Evolutionary conservation across 2,888 invertebrate genomes (phyloP).

Genomic region (Magallana nippona): DNA sequence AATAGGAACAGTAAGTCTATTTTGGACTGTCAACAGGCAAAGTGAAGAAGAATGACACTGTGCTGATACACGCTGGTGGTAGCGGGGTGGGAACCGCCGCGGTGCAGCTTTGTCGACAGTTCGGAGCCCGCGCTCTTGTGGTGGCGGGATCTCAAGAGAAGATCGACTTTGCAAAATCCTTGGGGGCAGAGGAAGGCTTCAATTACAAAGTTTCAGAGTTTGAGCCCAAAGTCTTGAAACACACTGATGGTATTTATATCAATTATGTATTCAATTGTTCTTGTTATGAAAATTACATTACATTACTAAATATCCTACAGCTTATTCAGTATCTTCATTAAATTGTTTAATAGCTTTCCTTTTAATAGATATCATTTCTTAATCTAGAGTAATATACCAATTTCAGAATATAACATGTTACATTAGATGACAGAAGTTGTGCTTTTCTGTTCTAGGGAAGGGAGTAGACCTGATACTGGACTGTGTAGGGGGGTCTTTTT

Average conservation of each 20-base stretch:
- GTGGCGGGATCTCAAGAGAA: conserved; percentile 79
- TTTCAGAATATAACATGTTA: too few relatives aligned
- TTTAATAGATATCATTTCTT: too few relatives aligned
- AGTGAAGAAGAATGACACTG: conserved; percentile 71
- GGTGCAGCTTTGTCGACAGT: conserved; percentile 74
- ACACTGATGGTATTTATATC: conserved; percentile 70
- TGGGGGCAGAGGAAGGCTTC: conserved; percentile 77
- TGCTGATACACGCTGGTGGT: conserved; percentile 80
- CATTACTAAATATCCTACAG: too few relatives aligned
- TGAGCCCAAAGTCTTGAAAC: conserved; percentile 69
- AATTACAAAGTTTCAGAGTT: conserved; percentile 79
- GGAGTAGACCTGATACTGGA: conserved; percentile 80
- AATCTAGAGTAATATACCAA: too few relatives aligned
- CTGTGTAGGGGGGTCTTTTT: conserved; percentile 79
- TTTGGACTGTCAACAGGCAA: conserved; percentile 64
- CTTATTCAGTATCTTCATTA: too few relatives aligned
- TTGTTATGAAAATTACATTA: not conserved
- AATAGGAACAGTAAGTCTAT: too few relatives aligned
- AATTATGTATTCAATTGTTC: not conserved
- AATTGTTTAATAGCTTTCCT: too few relatives aligned
- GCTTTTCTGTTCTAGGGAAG: conserved; percentile 61
- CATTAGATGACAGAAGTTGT: not conserved
- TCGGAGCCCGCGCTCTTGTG: conserved; percentile 71
- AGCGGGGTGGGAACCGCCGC: conserved; percentile 80
- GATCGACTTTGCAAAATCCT: conserved; percentile 67